A percentile compares a stretch with the other conserved stretches of the same genome.
phyloP scores from a whole-genome alignment of 2,888 invertebrate genomes.

The Beris morrisii region DNA sequence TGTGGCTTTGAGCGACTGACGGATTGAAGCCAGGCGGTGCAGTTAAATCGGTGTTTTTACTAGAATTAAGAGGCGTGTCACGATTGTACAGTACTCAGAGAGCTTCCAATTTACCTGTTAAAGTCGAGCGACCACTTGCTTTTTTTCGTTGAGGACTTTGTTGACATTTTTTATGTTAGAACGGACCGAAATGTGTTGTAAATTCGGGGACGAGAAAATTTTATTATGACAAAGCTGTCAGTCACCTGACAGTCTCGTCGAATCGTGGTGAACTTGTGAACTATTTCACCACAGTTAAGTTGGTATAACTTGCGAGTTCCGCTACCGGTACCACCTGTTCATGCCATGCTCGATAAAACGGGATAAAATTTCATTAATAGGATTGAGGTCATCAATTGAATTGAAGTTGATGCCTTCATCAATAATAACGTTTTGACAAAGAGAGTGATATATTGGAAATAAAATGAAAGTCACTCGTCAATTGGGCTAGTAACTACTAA shows the following conservation, averaged over 20 bases:
- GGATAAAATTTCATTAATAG: too few relatives aligned
- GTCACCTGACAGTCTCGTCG: not conserved
- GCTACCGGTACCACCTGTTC: too few relatives aligned
- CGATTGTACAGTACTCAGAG: not conserved
- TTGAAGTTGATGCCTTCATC: too few relatives aligned
- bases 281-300: too few relatives aligned
- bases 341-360: too few relatives aligned
- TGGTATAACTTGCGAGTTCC: too few relatives aligned
- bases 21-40: conserved; percentile 86
- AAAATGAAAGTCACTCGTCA: too few relatives aligned
- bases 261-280: not conserved
- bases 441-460: too few relatives aligned
- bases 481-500: too few relatives aligned
- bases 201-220: not conserved
- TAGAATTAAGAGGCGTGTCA: conserved; percentile 35
- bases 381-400: too few relatives aligned
- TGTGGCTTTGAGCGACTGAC: conserved; percentile 69
- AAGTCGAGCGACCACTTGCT: conserved; percentile 69
- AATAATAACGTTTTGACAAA: too few relatives aligned
- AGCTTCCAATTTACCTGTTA: conserved; percentile 58
- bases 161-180: conserved; percentile 46
- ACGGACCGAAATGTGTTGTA: not conserved
- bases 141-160: conserved; percentile 56
- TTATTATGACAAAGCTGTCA: not conserved
- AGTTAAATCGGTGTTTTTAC: conserved; percentile 62